Percentiles rank a stretch among this genome's conserved stretches.
phyloP scores from a whole-genome alignment of 2,888 invertebrate species.

The Protonemura montana region DNA sequence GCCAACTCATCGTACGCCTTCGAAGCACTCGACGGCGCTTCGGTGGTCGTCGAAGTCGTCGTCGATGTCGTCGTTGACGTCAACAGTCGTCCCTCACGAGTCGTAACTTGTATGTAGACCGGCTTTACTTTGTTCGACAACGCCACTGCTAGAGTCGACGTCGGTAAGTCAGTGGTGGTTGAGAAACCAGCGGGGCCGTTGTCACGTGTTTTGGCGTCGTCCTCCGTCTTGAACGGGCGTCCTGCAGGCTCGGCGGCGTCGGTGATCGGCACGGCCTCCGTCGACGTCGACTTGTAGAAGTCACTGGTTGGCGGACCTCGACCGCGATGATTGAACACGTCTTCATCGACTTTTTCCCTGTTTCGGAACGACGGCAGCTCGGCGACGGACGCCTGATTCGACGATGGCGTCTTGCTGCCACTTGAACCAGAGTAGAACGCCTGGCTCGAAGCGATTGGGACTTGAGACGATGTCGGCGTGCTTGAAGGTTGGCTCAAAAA shows the following conservation, averaged over 20 bases:
- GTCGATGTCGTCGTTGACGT: conserved; percentile 8
- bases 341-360: conserved; percentile 16
- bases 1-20: conserved; percentile 21
- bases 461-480: background rate
- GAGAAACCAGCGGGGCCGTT: background rate
- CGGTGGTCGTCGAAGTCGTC: background rate
- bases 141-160: conserved; percentile 33
- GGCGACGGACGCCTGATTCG: conserved; percentile 7
- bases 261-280: conserved; percentile 35
- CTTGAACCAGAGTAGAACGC: background rate
- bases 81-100: conserved; percentile 12
- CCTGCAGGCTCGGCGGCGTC: conserved; percentile 39
- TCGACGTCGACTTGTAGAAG: conserved; percentile 31
- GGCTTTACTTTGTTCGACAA: conserved; percentile 34
- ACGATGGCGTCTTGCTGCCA: background rate
- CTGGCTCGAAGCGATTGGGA: background rate
- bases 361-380: conserved; percentile 10
- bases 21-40: background rate
- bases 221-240: conserved; percentile 42
- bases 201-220: background rate
- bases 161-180: conserved; percentile 16
- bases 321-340: conserved; percentile 29
- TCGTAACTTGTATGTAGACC: conserved; percentile 27
- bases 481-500: background rate
- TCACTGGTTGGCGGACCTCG: conserved; percentile 31